Base-by-base conservation (phyloP, 2,888 invertebrate genomes). In the Lithophane semibrunnea region DNA sequence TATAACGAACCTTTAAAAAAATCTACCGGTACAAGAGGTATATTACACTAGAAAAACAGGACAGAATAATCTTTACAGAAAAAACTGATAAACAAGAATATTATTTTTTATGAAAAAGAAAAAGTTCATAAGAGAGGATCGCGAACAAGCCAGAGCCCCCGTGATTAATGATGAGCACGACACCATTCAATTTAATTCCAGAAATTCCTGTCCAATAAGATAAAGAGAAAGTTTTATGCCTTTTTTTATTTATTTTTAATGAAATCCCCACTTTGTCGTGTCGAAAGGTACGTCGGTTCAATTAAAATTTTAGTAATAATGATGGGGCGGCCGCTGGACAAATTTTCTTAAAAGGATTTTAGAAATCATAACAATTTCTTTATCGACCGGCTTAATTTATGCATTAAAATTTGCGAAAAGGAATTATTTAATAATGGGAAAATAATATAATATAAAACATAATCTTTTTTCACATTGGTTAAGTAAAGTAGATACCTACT, bases 121-220 rank as follows among this genome's bases (percentile, higher is more conserved):
- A 90, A 92, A 92, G 88, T 91, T 92, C 86, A 88, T 89, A 86
- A 89, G 89, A 89, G 90, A 89, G 77, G 85, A 89, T 89, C 88
- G 89, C 88, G 91, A 85, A 88, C 91, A 90, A 92, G 89, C 88
- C 90, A 90, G 90, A 91, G 88, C 91, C 92, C 89, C 90, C 89
- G 91, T 93, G 94, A 94, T 94, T 93, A 94, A 94, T 94, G 94
- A 92, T 89, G 86, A 90, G 91, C 92, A 92, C 90, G 93, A 93
- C 93, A 92, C 92, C 92, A 92, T 94, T 94, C 94, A 92, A 94
- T 94, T 93, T 93, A 92, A 94, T 93, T 92, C 90, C 88, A 88
- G 90, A 92, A 93, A 92, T 91, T 91, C 89, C 86, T 89, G 89
- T 92, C 91, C 89, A 92, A 91, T 91, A 91, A 91, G 88, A 91